phyloP scores from a whole-genome alignment of 2,797 vertebrate genomes.

The Danionella dracula region DNA sequence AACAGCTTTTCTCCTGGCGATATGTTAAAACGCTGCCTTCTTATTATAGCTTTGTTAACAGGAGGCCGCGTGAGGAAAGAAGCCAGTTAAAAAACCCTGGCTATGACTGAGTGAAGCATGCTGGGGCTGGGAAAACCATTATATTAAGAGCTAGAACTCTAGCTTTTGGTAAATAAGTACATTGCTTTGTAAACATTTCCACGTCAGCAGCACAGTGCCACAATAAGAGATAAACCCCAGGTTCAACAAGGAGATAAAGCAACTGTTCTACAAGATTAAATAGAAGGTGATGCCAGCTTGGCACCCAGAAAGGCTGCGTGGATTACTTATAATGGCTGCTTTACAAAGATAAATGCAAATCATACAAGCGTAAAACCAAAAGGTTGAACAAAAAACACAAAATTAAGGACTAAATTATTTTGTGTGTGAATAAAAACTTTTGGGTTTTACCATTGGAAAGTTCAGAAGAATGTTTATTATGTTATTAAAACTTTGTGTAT shows the following conservation, averaged over 20 bases:
- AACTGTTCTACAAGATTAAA: conserved; percentile 54
- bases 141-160: conserved; percentile 46
- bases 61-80: background rate
- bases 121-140: conserved; percentile 15
- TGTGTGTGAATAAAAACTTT: conserved; percentile 48
- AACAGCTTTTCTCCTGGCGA: background rate
- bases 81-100: conserved; percentile 20
- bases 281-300: conserved; percentile 48
- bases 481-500: background rate
- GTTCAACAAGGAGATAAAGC: conserved; percentile 50
- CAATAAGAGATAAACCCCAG: conserved; percentile 48
- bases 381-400: conserved; percentile 47
- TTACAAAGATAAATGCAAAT: conserved; percentile 58
- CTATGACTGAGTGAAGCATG: conserved; percentile 23
- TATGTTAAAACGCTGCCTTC: conserved; percentile 13
- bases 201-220: conserved; percentile 34
- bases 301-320: conserved; percentile 38
- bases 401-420: conserved; percentile 59
- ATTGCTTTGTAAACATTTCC: conserved; percentile 49
- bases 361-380: conserved; percentile 58
- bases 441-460: conserved; percentile 41
- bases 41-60: background rate
- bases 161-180: too few species aligned
- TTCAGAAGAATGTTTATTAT: background rate
- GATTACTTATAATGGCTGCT: conserved; percentile 53